Base-by-base conservation (phyloP, 1,140 invertebrate species). In the Ylistrum balloti region DNA sequence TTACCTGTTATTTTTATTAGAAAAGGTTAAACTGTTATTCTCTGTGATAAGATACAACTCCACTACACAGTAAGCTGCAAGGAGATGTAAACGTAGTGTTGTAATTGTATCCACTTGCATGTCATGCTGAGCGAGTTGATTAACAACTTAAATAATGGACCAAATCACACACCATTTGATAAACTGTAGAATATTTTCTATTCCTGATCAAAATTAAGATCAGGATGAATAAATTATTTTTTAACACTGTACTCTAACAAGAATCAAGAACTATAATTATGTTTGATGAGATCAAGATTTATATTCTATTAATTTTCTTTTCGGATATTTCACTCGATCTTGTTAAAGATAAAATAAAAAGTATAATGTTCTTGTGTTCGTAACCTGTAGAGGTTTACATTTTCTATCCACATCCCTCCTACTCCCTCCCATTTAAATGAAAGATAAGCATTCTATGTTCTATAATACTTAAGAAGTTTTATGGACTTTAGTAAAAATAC, bases 1-100 rank as follows among this genome's bases (percentile, higher is more conserved):
- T 74, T 74, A 5, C 56, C 28, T 74, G 56, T 74, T 74, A 74
- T 74, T 74, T 74, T 74, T 74, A 74, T 74, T 74, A 74, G 56
- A 74, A 17, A 74, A 74, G 56, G 56, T 74, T 74, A 74, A 74
- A 74, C 56, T 74, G 56, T 74, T 28, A 74, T 74, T 74, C 22
- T 74, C 56, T 5, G 22, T 74, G 56, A 74, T 74, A 74, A 28
- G 56, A 28, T 74, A 74, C 17, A 28, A 3, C 15, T 22, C 45
- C 2, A 3, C 45, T 20, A 56, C 45, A 56, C 17, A 17, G 17
- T 56, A 56, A 56, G 45, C 45, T 22, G 2, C 22, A 56, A 3
- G 22, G 45, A 56, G 45, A 56, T 56, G 45, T 56, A 11, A n/a
- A 56, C 22, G 17, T 56, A 3, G 2, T 7, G 45, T 28, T 74